Conservation (phyloP, 2,888 invertebrate genomes). For the Chorisops tibialis region DNA sequence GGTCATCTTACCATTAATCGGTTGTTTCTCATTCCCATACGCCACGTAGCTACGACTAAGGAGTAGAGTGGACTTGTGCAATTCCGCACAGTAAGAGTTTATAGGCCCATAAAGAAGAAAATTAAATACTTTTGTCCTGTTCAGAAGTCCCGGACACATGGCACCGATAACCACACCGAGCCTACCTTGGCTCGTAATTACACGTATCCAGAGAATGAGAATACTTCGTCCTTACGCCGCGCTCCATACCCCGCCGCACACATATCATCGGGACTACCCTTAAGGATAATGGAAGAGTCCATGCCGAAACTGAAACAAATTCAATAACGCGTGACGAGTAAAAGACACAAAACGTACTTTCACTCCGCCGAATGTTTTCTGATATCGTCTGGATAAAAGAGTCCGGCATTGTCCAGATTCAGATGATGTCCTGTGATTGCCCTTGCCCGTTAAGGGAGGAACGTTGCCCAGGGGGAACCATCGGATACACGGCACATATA, state of each 20-base stretch:
- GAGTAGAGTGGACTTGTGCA: conserved; percentile 4
- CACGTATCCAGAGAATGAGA: neutral
- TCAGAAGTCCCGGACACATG: neutral
- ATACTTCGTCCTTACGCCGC: neutral
- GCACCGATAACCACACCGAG: conserved; percentile 9
- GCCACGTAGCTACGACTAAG: neutral
- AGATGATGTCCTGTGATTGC: neutral
- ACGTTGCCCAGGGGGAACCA: conserved; percentile 5
- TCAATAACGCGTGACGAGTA: conserved; percentile 30
- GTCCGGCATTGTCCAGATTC: neutral
- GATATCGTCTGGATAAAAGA: neutral
- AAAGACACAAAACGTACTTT: conserved; percentile 19
- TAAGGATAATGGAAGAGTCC: neutral
- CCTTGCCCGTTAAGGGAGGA: neutral
- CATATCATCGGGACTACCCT: conserved; percentile 1
- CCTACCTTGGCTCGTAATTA: conserved; percentile 17
- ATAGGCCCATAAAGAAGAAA: conserved; percentile 13
- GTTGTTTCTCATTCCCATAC: conserved; percentile 21
- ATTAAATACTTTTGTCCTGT: conserved; percentile 16
- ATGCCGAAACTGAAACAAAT: conserved; percentile 20
- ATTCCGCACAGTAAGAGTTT: conserved; percentile 20
- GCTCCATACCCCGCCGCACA: neutral
- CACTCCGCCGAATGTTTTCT: neutral
- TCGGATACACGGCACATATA: conserved; percentile 2
- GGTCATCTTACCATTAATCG: conserved; percentile 32